Evolutionary conservation across 2,113 vertebrate genomes (phyloP).

Genomic region (Emydura subglobosa): DNA sequence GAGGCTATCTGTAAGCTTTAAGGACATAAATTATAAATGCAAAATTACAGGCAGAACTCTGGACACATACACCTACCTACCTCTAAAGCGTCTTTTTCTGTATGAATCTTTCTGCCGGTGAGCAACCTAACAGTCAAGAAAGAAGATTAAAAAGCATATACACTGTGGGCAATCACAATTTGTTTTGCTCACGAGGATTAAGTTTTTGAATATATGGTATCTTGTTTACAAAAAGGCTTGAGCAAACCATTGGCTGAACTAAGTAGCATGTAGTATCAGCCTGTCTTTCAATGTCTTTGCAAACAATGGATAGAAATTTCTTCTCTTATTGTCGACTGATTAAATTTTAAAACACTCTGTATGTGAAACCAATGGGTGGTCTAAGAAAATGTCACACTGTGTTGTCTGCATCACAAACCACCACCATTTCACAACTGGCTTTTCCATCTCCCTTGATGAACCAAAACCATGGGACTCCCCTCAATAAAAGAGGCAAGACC

Average conservation of each 20-base stretch:
- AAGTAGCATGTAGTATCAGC: neutral
- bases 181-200: neutral
- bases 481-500: neutral
- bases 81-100: conserved; percentile 93
- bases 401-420: neutral
- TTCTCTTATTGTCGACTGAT: neutral
- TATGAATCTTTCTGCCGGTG: conserved; percentile 92
- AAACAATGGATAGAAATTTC: neutral
- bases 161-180: neutral
- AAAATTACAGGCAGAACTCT: neutral
- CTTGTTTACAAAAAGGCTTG: neutral
- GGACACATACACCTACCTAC: conserved; percentile 70
- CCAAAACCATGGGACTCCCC: neutral
- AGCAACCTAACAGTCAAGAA: conserved; percentile 84
- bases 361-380: neutral
- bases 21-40: neutral
- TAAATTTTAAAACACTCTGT: neutral
- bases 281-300: neutral
- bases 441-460: neutral
- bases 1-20: neutral
- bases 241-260: neutral
- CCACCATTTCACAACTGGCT: neutral
- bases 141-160: neutral
- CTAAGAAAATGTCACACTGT: neutral
- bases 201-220: neutral